Evolutionary conservation across 2,797 vertebrate species (phyloP).

Genomic region (Pachyuromys duprasi): DNA sequence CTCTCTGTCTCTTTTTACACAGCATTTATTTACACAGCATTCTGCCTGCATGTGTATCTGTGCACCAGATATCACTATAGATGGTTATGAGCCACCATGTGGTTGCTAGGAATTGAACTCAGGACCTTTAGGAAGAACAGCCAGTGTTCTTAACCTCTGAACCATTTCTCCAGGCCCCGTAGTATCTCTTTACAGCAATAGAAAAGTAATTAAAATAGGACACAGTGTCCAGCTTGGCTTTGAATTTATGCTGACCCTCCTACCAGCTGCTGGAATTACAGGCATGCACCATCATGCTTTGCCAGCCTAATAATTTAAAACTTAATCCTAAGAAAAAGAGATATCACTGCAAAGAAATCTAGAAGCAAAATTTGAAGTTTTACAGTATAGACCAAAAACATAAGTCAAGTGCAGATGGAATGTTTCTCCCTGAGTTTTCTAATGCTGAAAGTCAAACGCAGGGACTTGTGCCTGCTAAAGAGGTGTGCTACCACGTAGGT

Average conservation of each 20-base stretch:
- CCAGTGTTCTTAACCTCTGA: no score
- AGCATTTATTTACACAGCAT: no score
- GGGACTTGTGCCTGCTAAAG: neutral
- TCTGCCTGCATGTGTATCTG: no score
- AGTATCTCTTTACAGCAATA: no score
- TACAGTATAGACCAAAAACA: neutral
- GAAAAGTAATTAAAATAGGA: neutral
- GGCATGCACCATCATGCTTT: neutral
- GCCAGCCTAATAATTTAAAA: conserved; percentile 28
- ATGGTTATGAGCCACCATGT: no score
- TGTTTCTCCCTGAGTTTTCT: neutral
- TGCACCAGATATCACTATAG: no score
- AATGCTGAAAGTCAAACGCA: neutral
- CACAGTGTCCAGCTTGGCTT: neutral
- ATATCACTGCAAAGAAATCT: neutral
- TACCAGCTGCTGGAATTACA: neutral
- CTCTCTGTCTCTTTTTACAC: no score
- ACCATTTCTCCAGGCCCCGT: no score
- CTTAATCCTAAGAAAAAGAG: conserved; percentile 29
- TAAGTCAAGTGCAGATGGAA: neutral
- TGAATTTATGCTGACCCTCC: neutral
- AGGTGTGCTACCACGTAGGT: neutral
- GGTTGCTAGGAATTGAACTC: no score
- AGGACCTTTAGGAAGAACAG: no score
- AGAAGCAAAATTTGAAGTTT: neutral